phyloP scores from a whole-genome alignment of 2,797 vertebrate genomes.

The Poeciliopsis turneri region DNA sequence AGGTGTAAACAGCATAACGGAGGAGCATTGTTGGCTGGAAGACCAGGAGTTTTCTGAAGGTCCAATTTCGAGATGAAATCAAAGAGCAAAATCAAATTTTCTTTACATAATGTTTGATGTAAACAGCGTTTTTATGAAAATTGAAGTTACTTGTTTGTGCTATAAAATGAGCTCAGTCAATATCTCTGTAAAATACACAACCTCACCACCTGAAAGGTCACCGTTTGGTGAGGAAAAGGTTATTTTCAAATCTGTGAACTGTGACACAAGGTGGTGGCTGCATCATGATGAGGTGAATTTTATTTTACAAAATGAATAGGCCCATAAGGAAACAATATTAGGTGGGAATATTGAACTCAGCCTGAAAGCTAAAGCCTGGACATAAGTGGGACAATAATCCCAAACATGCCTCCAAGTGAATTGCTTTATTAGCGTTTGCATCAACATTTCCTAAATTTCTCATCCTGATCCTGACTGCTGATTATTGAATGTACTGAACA shows the following conservation, averaged over 20 bases:
- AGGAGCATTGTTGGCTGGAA: too few relatives aligned
- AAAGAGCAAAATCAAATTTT: too few relatives aligned
- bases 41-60: too few relatives aligned
- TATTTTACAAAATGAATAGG: background rate
- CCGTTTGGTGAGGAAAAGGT: background rate
- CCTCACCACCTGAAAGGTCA: background rate
- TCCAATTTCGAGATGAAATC: too few relatives aligned
- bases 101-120: too few relatives aligned
- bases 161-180: too few relatives aligned
- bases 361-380: background rate
- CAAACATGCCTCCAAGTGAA: background rate
- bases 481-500: background rate
- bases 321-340: background rate
- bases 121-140: too few relatives aligned
- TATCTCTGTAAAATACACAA: too few relatives aligned
- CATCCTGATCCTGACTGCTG: background rate
- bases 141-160: too few relatives aligned
- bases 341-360: background rate
- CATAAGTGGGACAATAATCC: background rate
- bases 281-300: background rate
- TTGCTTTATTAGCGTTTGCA: background rate
- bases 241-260: background rate
- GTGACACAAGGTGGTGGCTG: background rate
- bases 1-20: too few relatives aligned
- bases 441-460: background rate